Base-by-base conservation (phyloP, 2,797 vertebrate genomes). In the Ctenopoma multispine region DNA sequence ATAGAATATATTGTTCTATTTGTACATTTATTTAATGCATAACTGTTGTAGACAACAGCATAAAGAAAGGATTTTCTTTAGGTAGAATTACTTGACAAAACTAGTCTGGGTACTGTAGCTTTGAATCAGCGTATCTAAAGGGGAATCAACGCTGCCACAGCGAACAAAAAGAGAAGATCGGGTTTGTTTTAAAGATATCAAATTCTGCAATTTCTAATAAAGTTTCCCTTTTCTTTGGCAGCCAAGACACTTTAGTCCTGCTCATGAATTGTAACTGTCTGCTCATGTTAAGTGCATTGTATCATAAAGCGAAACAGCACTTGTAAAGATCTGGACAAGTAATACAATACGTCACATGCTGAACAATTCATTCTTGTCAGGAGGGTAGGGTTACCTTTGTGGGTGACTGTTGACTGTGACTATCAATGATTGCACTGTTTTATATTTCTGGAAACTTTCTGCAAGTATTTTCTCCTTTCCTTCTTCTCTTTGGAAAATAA, bases 121-220 rank as follows among this genome's bases (percentile, higher is more conserved):
- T 31, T 79, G 75, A 64, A 84, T 90, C 90, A 86, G 87, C 82
- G 85, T 68, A 85, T 90, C 74, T 71, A 77, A 67, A 75, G 29
- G 11, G 72, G 51, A 69, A 74, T 77, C 47, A 69, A 74, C 83
- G 74, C 72, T 63, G 80, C 80, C 75, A 71, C 73, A 75, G 54
- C 6, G 24, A 69, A 68, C 63, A 70, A 54, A 74, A 72, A 64
- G 63, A 79, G 57, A 44, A 71, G 82, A 82, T 90, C 72, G 10
- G 36, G 56, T 91, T 92, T 73, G 86, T 81, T 73, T 83, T 64
- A 72, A 73, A 64, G 78, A 75, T 79, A 90, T 92, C 83, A 81
- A 77, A 92, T 90, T 93, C 81, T 89, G 89, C 91, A 89, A 63
- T 31, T 71, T 80, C 84, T 77, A 85, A 79, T 82, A 44, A 87